Evolutionary conservation across 2,797 vertebrate genomes (phyloP), one percentile per base, ranked within the genome.

Genomic region (Sciaenops ocellatus): DNA sequence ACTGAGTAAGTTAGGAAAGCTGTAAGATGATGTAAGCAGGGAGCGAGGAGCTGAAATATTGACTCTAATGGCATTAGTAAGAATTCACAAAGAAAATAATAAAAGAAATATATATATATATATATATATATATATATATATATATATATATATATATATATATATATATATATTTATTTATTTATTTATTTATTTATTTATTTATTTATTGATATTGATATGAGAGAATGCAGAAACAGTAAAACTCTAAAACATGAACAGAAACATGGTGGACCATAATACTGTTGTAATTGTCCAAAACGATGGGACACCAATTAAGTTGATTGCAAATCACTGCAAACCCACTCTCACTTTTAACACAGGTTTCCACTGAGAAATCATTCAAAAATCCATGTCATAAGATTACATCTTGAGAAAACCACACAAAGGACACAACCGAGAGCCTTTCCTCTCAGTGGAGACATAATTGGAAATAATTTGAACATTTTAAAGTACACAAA

Each of bases 11-110:
- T n/a, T 24, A 24, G 15, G 3, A 44, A 68, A 68, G 60, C 44
- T 51, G 38, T 26, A 8, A 26, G 28, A 34, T 69, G 65, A 69
- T 55, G 57, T 61, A 55, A 76, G 61, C 38, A 60, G 47, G 18
- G n/a, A 67, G 26, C 8, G 0, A 18, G 5, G 15, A 8, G 22
- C 20, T 69, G 59, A 50, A 69, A 59, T 62, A 12, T 6, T 17
- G 17, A n/a, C 26, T 17, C 34, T 8, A 15, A 18, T 5, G 47
- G 16, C 16, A 8, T 22, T 20, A 46, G 9, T 50, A 16, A 47
- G 42, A 38, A 46, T 22, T 76, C 38, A 55, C 1, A 11, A 22
- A 55, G 6, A 30, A n/a, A n/a, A n/a, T n/a, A n/a, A n/a, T n/a
- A n/a, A n/a, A n/a, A n/a, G n/a, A n/a, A n/a, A 46, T 20, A 34